Evolutionary conservation across 2,797 vertebrate species (phyloP).

Genomic region (Argyrosomus regius): DNA sequence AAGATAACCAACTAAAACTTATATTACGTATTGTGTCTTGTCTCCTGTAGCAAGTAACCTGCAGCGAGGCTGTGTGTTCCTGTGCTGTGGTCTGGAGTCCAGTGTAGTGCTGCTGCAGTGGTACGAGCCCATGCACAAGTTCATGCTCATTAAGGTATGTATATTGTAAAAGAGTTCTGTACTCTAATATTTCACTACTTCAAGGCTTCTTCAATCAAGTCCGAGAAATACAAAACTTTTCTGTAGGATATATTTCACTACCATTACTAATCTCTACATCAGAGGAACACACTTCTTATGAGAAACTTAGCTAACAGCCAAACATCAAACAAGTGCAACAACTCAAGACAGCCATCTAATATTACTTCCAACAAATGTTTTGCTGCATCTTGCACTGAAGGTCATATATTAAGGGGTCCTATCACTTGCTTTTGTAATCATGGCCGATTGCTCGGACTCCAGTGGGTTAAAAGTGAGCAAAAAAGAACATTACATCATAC

Average conservation of each 20-base stretch:
- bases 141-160: constrained; percentile 93
- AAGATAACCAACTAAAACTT: not conserved
- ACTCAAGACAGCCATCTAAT: no score
- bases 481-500: not conserved
- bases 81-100: constrained; percentile 91
- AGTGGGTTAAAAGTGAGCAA: not conserved
- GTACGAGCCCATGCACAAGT: constrained; percentile 95
- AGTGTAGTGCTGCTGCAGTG: constrained; percentile 93
- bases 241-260: not conserved
- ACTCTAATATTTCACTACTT: not conserved
- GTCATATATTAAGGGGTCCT: not conserved
- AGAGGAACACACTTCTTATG: not conserved
- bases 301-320: no score
- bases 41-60: constrained; percentile 76
- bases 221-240: not conserved
- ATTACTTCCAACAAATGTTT: not conserved
- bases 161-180: not conserved
- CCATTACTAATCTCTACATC: not conserved
- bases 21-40: not conserved
- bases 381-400: not conserved
- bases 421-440: no score
- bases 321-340: no score
- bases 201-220: not conserved
- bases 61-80: constrained; percentile 84
- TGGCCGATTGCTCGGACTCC: no score